Evolutionary conservation across 64 coral and sea anemone species (phyloP).

Genomic region (Pachyseris speciosa): DNA sequence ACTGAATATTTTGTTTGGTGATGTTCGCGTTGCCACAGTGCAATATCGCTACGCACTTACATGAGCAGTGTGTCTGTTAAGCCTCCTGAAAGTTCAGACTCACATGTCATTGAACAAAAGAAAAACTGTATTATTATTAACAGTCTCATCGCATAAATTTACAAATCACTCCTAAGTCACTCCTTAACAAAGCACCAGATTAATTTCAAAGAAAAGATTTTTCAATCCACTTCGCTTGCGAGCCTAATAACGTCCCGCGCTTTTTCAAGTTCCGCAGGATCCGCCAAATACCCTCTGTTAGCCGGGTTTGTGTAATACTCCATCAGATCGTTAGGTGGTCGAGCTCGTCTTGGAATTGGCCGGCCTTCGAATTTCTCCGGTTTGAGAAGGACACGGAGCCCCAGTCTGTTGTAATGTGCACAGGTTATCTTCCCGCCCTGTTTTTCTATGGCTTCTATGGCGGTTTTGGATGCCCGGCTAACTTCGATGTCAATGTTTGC

Average conservation of each 20-base stretch:
- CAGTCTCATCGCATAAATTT: too few species aligned
- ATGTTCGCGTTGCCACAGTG: too few species aligned
- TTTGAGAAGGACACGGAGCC: constrained; percentile 86
- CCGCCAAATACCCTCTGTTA: constrained; percentile 89
- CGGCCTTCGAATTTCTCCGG: constrained; percentile 87
- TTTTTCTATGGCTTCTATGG: constrained; percentile 84
- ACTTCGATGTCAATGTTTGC: constrained; percentile 92
- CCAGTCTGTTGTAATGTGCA: constrained; percentile 96
- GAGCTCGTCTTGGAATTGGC: constrained; percentile 78
- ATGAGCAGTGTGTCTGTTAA: too few species aligned
- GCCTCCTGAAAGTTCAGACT: too few species aligned
- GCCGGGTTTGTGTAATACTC: constrained; percentile 74
- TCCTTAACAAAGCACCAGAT: too few species aligned
- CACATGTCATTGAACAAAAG: too few species aligned
- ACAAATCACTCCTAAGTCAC: too few species aligned
- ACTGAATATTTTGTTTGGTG: too few species aligned
- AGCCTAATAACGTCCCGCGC: constrained; percentile 43
- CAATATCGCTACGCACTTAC: too few species aligned
- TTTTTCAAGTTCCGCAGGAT: constrained; percentile 83
- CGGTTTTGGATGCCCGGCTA: constrained; percentile 87
- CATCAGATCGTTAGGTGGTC: constrained; percentile 81
- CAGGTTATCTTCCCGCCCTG: constrained; percentile 94
- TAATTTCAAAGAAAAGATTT: too few species aligned
- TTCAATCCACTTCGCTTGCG: constrained; percentile 61
- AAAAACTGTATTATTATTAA: too few species aligned